phyloP scores from a whole-genome alignment of 1,140 invertebrate genomes.

The Drosophila leontia region DNA sequence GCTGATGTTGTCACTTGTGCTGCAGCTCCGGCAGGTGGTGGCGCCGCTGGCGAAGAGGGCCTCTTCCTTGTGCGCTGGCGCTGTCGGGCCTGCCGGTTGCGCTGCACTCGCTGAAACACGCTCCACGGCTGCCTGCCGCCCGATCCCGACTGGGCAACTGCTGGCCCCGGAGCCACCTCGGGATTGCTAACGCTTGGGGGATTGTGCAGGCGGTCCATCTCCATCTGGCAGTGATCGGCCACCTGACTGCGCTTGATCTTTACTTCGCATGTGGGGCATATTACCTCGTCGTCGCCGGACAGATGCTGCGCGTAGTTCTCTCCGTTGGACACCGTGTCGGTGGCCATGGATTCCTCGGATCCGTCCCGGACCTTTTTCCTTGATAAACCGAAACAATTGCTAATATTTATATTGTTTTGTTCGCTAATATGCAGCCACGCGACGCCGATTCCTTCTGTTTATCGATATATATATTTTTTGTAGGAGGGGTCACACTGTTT shows the following conservation, averaged over 20 bases:
- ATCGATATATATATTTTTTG: background rate
- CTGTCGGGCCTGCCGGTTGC: constrained; percentile 86
- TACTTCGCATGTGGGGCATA: constrained; percentile 92
- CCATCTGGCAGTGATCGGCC: constrained; percentile 90
- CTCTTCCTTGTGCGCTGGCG: constrained; percentile 77
- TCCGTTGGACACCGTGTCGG: constrained; percentile 81
- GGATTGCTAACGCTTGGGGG: constrained; percentile 13
- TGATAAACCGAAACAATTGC: background rate
- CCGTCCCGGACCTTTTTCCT: background rate
- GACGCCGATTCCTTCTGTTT: constrained; percentile 27
- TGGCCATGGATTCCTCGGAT: constrained; percentile 66
- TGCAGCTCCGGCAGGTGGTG: constrained; percentile 50
- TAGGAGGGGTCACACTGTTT: background rate
- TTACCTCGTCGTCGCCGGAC: constrained; percentile 79
- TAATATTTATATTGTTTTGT: constrained; percentile 37
- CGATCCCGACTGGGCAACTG: constrained; percentile 42
- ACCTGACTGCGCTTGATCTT: constrained; percentile 90
- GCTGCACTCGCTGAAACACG: constrained; percentile 85
- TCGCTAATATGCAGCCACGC: constrained; percentile 39
- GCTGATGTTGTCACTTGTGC: constrained; percentile 82
- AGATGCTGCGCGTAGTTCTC: constrained; percentile 86
- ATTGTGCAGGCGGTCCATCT: constrained; percentile 90
- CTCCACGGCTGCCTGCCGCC: constrained; percentile 81
- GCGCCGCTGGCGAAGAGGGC: constrained; percentile 36
- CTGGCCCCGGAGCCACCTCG: background rate